Base-by-base conservation (phyloP, 2,797 vertebrate genomes). In the Chiroxiphia lanceolata region DNA sequence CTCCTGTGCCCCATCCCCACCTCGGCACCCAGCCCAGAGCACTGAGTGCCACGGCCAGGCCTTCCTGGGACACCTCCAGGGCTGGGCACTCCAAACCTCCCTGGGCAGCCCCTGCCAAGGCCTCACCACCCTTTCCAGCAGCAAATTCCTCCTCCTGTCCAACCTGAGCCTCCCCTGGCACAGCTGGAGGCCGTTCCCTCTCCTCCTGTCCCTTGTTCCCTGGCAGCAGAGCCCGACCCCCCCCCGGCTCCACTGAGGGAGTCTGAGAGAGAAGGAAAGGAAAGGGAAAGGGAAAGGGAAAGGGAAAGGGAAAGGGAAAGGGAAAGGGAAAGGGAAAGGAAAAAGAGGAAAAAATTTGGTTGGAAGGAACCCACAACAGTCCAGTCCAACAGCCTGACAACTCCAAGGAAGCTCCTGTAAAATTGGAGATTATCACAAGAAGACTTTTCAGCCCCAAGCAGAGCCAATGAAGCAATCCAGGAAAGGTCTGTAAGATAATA, bases 1-100 rank as follows among this genome's bases (percentile, higher is more conserved):
- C 22, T n/a, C 6, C 23, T 70, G 36, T 50, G 44, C 15, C 65
- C 2, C 0, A 34, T 1, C 2, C 26, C 18, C 44, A 29, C 36
- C 59, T 23, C 44, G 67, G 44, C 34, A 36, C 27, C 83, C 65
- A 29, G 56, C 56, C 56, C 56, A 21, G 48, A 26, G 25, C 56
- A 53, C 64, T 1, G 0, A 60, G 47, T 34, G 65, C 40, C 74
- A 54, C 5, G 0, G 17, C 48, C 57, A 54, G 45, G 3, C 13
- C 10, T 22, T 11, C 53, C 53, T 5, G 5, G 61, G 57, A 2
- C 42, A 26, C 67, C 74, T 56, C 17, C 67, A 64, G 59, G 67
- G 50, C 22, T 27, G 57, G 50, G 33, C 8, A 59, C 56, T 79
- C 6, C 76, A 25, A 34, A 27, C 11, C 78, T 81, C 53, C 78